Conservation (phyloP, 2,888 invertebrate species). For the Eurytoma californica region DNA sequence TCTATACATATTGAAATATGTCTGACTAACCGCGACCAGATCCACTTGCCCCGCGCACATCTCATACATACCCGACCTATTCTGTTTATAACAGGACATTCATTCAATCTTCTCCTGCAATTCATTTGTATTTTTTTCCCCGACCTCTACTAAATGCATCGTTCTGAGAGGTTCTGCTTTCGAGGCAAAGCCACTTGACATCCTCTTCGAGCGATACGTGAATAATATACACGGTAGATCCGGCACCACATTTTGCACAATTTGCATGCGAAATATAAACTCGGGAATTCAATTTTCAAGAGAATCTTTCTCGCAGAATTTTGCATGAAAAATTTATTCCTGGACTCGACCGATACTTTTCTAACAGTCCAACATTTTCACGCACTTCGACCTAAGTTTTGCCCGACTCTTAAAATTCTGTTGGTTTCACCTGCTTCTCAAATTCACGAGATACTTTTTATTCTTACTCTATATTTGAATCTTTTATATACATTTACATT, state of each 20-base stretch:
- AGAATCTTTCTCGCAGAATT: conserved; percentile 1
- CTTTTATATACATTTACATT: too few relatives aligned
- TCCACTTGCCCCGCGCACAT: conserved; percentile 4
- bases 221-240: conserved; percentile 28
- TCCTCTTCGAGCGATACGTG: conserved; percentile 34
- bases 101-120: conserved; percentile 14
- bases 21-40: neutral
- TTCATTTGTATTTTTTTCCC: conserved; percentile 18
- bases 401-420: neutral
- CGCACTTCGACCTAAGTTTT: neutral
- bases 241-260: conserved; percentile 14
- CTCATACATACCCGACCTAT: neutral
- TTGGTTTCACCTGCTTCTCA: too few relatives aligned
- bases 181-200: conserved; percentile 33
- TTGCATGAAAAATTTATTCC: conserved; percentile 19
- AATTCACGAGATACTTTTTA: too few relatives aligned
- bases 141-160: neutral
- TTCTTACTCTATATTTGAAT: too few relatives aligned
- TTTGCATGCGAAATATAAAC: conserved; percentile 25
- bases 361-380: neutral
- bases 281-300: conserved; percentile 19
- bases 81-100: conserved; percentile 18
- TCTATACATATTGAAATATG: too few relatives aligned
- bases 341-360: neutral
- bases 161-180: conserved; percentile 1